Percentiles rank a stretch among this genome's conserved stretches.
phyloP scores from a whole-genome alignment of 2,888 invertebrate species.

The Gymnosoma rotundatum region DNA sequence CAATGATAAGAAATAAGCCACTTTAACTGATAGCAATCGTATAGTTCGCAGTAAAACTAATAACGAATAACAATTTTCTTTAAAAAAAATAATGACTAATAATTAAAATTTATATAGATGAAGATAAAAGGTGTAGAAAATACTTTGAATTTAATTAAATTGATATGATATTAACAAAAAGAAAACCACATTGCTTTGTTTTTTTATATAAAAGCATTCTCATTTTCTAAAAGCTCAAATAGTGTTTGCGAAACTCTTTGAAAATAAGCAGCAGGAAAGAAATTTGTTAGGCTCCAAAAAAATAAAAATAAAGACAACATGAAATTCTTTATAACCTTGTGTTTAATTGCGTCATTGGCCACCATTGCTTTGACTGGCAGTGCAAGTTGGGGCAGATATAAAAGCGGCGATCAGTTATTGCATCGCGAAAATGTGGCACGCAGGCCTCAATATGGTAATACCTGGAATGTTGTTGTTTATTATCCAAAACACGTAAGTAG shows the following conservation, averaged over 20 bases:
- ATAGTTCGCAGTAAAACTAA: neutral
- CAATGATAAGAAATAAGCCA: too few species aligned
- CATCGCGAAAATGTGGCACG: constrained; percentile 64
- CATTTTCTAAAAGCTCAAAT: neutral
- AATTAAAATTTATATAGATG: neutral
- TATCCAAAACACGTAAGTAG: constrained; percentile 70
- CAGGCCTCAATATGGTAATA: constrained; percentile 35
- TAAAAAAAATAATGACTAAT: constrained; percentile 7
- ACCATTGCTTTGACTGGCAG: constrained; percentile 51
- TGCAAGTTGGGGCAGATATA: constrained; percentile 65
- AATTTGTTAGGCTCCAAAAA: too few species aligned
- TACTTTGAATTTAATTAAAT: constrained; percentile 23
- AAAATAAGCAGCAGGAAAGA: neutral
- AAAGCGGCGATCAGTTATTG: constrained; percentile 47
- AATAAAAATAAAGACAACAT: neutral
- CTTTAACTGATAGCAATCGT: too few species aligned
- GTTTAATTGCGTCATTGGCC: constrained; percentile 63
- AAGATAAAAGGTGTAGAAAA: neutral
- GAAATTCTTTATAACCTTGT: constrained; percentile 63
- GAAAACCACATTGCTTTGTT: neutral
- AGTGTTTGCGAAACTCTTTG: neutral
- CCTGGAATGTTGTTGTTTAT: constrained; percentile 55
- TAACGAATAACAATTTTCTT: constrained; percentile 2
- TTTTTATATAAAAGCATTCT: constrained; percentile 30
- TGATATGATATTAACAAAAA: constrained; percentile 28